phyloP scores from a whole-genome alignment of 1,140 invertebrate genomes.

The Euura lappo region DNA sequence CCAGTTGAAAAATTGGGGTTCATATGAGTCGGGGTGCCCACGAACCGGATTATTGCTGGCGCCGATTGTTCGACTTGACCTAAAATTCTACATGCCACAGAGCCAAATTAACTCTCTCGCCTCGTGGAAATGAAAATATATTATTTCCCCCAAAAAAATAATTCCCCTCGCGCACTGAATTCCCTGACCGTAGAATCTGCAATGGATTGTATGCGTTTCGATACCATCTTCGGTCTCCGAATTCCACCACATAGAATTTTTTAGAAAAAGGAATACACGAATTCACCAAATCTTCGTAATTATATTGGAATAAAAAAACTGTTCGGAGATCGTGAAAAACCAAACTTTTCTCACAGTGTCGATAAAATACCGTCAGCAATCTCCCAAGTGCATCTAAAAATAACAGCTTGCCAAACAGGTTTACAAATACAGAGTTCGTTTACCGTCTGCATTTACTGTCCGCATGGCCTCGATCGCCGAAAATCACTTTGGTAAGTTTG shows the following conservation, averaged over 20 bases:
- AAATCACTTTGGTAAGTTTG: too few relatives aligned
- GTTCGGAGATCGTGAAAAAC: background rate
- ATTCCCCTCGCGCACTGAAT: too few relatives aligned
- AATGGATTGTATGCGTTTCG: background rate
- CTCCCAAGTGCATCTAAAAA: background rate
- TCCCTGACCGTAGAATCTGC: too few relatives aligned
- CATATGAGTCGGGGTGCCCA: too few relatives aligned
- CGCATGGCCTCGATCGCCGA: background rate
- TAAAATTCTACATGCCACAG: too few relatives aligned
- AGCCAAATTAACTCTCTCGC: too few relatives aligned
- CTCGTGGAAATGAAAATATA: too few relatives aligned
- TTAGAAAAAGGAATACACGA: background rate
- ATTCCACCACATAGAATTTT: background rate
- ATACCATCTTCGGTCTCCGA: background rate
- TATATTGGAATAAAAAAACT: background rate
- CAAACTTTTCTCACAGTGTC: background rate
- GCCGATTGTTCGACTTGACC: too few relatives aligned
- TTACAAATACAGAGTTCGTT: background rate
- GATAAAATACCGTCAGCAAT: background rate
- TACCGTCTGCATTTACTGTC: background rate
- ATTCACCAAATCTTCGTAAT: background rate
- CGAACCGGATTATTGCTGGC: too few relatives aligned
- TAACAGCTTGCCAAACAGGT: slow-evolving; percentile 1
- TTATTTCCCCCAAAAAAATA: too few relatives aligned
- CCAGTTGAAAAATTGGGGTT: too few relatives aligned